Evolutionary conservation across 2,797 vertebrate genomes (phyloP).

Genomic region (Garrulus glandarius): DNA sequence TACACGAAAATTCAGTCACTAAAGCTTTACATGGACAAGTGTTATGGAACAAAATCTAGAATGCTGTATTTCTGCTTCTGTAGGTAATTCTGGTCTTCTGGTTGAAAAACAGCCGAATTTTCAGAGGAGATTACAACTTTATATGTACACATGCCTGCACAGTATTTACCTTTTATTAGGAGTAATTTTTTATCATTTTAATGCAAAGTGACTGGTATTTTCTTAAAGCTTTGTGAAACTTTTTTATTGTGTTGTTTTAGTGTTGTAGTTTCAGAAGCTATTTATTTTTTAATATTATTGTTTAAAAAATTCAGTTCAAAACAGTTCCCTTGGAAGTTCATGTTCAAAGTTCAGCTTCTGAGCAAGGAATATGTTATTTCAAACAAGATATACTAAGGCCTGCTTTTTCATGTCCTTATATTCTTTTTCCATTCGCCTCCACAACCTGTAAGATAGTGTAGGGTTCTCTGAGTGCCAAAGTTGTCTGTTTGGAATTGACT

Average conservation of each 20-base stretch:
- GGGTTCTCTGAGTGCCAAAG: neutral
- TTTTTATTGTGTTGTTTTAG: neutral
- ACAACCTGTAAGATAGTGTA: neutral
- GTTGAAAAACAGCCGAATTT: neutral
- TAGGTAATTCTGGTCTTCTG: neutral
- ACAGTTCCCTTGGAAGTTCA: neutral
- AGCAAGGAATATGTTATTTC: neutral
- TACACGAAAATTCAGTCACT: neutral
- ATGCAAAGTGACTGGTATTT: neutral
- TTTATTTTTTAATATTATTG: neutral
- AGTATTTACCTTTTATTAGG: neutral
- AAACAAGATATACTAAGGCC: neutral
- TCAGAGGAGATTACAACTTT: neutral
- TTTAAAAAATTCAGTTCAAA: neutral
- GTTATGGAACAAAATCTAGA: neutral
- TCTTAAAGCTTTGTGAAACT: neutral
- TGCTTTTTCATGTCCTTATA: neutral
- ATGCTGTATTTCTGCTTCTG: neutral
- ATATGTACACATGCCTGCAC: fast-evolving
- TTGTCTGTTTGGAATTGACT: neutral
- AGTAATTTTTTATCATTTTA: neutral
- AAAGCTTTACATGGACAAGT: neutral
- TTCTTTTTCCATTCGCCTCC: neutral
- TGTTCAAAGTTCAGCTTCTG: neutral
- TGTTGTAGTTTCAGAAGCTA: neutral